Conservation (phyloP, 2,888 invertebrate species). For the Muscina levida region DNA sequence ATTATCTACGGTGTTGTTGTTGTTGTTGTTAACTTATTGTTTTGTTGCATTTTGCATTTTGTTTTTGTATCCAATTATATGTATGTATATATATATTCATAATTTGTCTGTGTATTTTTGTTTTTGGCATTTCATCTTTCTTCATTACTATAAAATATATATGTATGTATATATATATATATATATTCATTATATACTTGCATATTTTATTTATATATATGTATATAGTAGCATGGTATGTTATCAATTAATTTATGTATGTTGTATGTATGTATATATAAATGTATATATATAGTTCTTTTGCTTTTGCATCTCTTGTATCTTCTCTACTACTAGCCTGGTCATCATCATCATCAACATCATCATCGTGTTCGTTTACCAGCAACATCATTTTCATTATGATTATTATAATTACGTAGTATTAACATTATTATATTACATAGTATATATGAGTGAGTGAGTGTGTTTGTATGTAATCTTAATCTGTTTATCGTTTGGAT, state of each 20-base stretch:
- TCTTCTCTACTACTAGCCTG: conserved; percentile 17
- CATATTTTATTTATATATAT: conserved; percentile 52
- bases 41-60: conserved; percentile 19
- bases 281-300: conserved; percentile 48
- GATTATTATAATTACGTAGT: no score
- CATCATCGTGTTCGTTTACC: no score
- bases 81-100: neutral
- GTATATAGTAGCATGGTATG: conserved; percentile 37
- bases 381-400: no score
- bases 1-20: no score
- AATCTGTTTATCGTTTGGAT: no score
- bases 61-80: no score
- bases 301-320: conserved; percentile 38
- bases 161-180: conserved; percentile 43
- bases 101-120: conserved; percentile 37
- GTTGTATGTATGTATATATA: conserved; percentile 58
- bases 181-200: conserved; percentile 47
- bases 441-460: neutral
- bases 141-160: conserved; percentile 58
- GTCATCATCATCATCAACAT: no score
- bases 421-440: no score
- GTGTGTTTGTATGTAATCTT: neutral
- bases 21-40: conserved; percentile 20
- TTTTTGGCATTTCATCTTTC: conserved; percentile 60
- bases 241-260: conserved; percentile 45